Evolutionary conservation across 2,888 invertebrate genomes (phyloP), one percentile per base, ranked within the genome.

Genomic region (Notodonta dromedarius): DNA sequence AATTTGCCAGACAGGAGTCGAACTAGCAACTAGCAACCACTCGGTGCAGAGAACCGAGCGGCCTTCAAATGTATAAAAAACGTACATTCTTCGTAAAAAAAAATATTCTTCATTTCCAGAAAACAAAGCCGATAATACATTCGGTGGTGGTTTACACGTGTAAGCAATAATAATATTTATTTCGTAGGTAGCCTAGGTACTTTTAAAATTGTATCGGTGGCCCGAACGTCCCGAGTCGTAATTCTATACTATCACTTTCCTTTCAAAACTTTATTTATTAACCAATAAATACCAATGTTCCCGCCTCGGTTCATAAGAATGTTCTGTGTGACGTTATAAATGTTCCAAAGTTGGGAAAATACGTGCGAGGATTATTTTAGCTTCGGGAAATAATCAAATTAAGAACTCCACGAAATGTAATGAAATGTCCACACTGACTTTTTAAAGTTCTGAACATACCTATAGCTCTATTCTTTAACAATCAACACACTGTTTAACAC

Each of bases 311-410:
- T 69, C 39, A 61, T 69, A 67, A 70, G 60, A 63, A 69, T 62
- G 62, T 65, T 60, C 59, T 32, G 57, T 59, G 61, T 67, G 70
- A 65, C 63, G 65, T 62, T 69, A 75, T 76, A 76, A 76, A 74
- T 69, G 71, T 75, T 76, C 14, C 24, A 65, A 76, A 82, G 67
- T 77, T 74, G 44, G 57, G 57, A 72, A 76, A 75, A 74, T 79
- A 80, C 79, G 79, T 82, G 81, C 67, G 66, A 76, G 71, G 75
- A 79, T 76, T 24, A 24, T 24, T 78, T 73, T 61, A 71, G 73
- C 75, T 77, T 69, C 66, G 73, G 67, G 62, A 74, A 71, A 79
- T 78, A 79, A 84, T 82, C 73, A 76, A 84, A 83, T 83, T 80
- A 80, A 77, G 76, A 82, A 78, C 68, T 76, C 73, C 54, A 69